Base-by-base conservation (phyloP, 2,888 invertebrate genomes). In the Drosophila buzzatii region DNA sequence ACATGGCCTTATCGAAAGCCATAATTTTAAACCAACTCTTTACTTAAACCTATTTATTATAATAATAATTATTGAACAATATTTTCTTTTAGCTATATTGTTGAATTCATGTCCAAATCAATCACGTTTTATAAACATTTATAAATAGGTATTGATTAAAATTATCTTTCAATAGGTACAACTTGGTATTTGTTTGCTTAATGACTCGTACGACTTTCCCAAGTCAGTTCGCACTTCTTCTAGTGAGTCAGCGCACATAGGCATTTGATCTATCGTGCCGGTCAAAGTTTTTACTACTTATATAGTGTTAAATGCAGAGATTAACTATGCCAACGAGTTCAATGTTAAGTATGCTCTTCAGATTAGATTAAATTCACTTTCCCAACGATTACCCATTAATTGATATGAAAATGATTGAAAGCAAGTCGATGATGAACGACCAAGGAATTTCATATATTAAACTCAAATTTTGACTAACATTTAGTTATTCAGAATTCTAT, bases 341-440 rank as follows among this genome's bases (percentile, higher is more conserved):
- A 51, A 18, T 51, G 18, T 12, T 18, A 33, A 51, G 51, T 44
- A 7, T 20, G 12, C 20, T 44, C 44, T 44, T 23, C 12, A 44
- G 44, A 51, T 51, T 51, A 51, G 51, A 51, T 51, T 20, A 51
- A 35, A 8, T 51, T 33, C 18, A 35, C 20, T 33, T 1, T n/a
- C n/a, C 5, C 7, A 12, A n/a, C 12, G 49, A 51, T 51, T 51
- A 33, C 18, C 14, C 14, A 51, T 35, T 20, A 20, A 51, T 33
- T 51, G 51, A 51, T 14, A 51, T 33, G 18, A 51, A 18, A 51
- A 51, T 51, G 3, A 14, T 2, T 33, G 10, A 18, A 7, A 1
- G 6, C 7, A 2, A 51, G 3, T 20, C 7, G 14, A 18, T 18
- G 1, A 27, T 18, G 0, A 12, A 7, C 33, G 33, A 33, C 51